Evolutionary conservation across 2,888 invertebrate species (phyloP).

Genomic region (Chaitophorus viminalis): DNA sequence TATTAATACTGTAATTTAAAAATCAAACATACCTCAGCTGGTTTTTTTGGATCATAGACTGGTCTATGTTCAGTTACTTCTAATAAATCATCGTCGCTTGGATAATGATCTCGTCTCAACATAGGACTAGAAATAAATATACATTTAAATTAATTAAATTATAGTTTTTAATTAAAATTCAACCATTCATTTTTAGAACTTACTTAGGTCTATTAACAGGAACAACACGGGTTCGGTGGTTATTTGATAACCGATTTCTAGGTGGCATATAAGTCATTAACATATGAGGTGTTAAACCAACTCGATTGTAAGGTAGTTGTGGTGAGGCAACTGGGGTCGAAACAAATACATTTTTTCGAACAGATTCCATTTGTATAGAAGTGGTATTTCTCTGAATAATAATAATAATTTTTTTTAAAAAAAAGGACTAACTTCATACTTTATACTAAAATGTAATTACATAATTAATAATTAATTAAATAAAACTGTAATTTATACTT

Average conservation of each 20-base stretch:
- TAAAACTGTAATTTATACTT: conserved; percentile 9
- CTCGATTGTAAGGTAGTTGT: conserved; percentile 42
- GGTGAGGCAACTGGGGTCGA: conserved; percentile 49
- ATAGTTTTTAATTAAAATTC: too few species aligned
- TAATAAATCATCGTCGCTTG: conserved; percentile 53
- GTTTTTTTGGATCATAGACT: conserved; percentile 50
- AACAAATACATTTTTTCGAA: conserved; percentile 59
- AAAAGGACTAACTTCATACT: conserved; percentile 1
- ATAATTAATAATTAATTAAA: not conserved
- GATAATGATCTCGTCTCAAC: conserved; percentile 49
- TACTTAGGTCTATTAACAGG: conserved; percentile 52
- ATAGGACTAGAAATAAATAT: conserved; percentile 15
- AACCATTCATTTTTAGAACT: not conserved
- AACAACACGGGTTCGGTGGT: conserved; percentile 54
- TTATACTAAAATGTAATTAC: not conserved
- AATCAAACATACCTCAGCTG: conserved; percentile 41
- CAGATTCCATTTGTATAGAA: conserved; percentile 57
- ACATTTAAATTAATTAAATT: not conserved
- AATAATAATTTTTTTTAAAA: not conserved
- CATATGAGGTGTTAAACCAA: conserved; percentile 58
- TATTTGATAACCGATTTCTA: conserved; percentile 50
- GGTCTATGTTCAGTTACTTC: conserved; percentile 52
- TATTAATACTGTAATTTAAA: too few species aligned
- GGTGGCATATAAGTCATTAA: conserved; percentile 59
- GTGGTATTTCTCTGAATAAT: conserved; percentile 41